Conservation (phyloP, 2,113 vertebrate genomes). For the Patagioenas fasciata region DNA sequence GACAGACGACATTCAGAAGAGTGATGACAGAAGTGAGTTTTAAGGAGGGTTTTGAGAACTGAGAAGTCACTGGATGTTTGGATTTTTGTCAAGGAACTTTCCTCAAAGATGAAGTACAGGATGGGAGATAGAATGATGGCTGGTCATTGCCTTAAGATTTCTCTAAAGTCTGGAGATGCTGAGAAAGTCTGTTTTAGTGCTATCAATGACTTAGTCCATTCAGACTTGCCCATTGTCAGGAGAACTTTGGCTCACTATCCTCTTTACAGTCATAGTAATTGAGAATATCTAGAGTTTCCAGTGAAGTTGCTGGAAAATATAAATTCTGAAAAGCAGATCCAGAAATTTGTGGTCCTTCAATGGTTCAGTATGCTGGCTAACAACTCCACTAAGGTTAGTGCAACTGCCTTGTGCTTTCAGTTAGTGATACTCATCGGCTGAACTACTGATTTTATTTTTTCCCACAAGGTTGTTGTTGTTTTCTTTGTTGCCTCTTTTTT, state of each 20-base stretch:
- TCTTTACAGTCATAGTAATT: not conserved
- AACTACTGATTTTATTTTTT: not conserved
- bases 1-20: not conserved
- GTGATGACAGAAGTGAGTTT: not conserved
- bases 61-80: not conserved
- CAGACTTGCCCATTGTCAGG: not conserved
- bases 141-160: not conserved
- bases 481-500: not conserved
- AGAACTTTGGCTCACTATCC: not conserved
- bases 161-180: not conserved
- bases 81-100: not conserved
- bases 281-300: not conserved
- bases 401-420: not conserved
- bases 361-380: not conserved
- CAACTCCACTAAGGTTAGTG: not conserved
- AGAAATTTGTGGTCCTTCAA: not conserved
- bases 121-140: not conserved
- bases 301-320: not conserved
- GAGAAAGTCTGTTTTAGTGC: not conserved
- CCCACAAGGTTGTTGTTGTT: fast-evolving
- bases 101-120: not conserved
- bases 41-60: not conserved
- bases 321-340: not conserved
- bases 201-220: not conserved
- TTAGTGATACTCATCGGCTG: not conserved